phyloP scores from a whole-genome alignment of 2,797 vertebrate genomes.

The Argentina silus region DNA sequence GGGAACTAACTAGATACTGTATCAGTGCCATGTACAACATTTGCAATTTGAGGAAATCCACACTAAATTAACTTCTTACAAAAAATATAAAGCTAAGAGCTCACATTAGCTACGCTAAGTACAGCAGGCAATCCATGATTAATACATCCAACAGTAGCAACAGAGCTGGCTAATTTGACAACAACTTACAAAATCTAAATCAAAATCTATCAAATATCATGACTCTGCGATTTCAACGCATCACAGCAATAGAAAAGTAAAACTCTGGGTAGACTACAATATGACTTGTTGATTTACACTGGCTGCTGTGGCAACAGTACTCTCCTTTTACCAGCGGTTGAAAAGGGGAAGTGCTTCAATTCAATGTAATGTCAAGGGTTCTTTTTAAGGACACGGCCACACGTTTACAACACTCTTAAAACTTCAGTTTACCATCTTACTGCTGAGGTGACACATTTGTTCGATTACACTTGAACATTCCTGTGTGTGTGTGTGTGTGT shows the following conservation, averaged over 20 bases:
- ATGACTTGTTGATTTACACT: background rate
- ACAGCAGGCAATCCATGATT: too few species aligned
- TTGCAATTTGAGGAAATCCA: background rate
- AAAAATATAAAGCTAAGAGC: background rate
- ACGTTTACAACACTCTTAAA: slow-evolving; percentile 46
- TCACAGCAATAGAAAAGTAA: background rate
- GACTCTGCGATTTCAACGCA: background rate
- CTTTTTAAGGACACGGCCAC: slow-evolving; percentile 39
- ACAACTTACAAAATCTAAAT: background rate
- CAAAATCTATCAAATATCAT: too few species aligned
- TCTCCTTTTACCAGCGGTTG: slow-evolving; percentile 17
- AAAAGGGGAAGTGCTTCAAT: slow-evolving; percentile 40
- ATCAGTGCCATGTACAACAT: too few species aligned
- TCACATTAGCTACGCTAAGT: background rate
- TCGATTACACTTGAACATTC: background rate
- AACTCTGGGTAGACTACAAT: background rate
- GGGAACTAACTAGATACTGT: slow-evolving; percentile 11
- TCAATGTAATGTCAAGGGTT: slow-evolving; percentile 25
- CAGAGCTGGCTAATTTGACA: background rate
- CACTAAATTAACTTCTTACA: background rate
- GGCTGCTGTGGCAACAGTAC: slow-evolving; percentile 24
- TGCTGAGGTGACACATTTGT: slow-evolving; percentile 57
- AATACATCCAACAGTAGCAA: background rate
- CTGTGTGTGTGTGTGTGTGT: slow-evolving; percentile 16
- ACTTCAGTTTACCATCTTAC: slow-evolving; percentile 49